A percentile compares a stretch with the other conserved stretches of the same genome.
Conservation (phyloP, 2,113 vertebrate genomes). For the Gila orcuttii region DNA sequence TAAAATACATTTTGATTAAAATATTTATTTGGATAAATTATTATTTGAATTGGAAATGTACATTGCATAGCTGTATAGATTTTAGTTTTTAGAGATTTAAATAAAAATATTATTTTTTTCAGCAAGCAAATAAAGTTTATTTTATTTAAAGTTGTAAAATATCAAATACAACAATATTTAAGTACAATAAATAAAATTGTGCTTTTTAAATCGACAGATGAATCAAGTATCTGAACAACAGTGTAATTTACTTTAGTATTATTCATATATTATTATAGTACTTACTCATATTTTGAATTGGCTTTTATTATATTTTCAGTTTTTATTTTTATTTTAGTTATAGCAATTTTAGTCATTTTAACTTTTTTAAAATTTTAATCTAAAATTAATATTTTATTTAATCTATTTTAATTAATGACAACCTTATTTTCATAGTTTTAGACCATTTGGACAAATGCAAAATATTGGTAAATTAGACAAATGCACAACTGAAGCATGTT, state of each 20-base stretch:
- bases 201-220: not conserved
- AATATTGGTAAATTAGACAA: not conserved
- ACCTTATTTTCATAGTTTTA: not conserved
- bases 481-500: not conserved
- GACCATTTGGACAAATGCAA: not conserved
- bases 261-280: not conserved
- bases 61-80: not conserved
- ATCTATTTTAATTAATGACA: not conserved
- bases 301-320: not conserved
- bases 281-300: not conserved
- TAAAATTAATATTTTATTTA: not conserved
- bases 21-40: not conserved
- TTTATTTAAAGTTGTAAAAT: not conserved
- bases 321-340: not conserved
- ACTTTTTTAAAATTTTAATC: not conserved
- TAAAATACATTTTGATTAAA: not conserved
- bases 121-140: not conserved
- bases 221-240: not conserved
- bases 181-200: not conserved
- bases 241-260: not conserved
- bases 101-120: not conserved
- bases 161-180: not conserved
- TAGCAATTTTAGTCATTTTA: not conserved
- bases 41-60: not conserved
- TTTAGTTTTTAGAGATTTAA: not conserved